Conservation (phyloP, 37 sponge, comb jelly and placozoan genomes). For the Spongilla lacustris region DNA sequence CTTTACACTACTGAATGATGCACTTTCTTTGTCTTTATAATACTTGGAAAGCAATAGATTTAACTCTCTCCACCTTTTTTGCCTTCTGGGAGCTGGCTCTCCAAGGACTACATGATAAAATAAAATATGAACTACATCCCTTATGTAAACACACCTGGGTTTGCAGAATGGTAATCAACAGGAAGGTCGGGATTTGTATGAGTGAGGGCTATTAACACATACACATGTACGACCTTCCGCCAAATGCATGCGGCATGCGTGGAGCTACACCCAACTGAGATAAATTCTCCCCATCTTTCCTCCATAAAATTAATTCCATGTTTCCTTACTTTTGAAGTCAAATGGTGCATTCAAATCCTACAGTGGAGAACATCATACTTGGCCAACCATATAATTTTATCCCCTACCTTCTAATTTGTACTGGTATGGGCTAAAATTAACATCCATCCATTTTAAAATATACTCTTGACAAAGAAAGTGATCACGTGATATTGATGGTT, state of each 20-base stretch:
- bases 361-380: too few relatives aligned
- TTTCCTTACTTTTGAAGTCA: background rate
- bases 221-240: background rate
- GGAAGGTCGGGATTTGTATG: background rate
- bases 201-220: background rate
- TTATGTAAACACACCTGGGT: background rate
- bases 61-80: background rate
- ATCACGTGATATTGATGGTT: too few relatives aligned
- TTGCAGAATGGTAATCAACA: background rate
- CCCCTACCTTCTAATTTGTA: too few relatives aligned
- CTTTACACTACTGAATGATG: background rate
- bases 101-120: background rate
- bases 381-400: too few relatives aligned
- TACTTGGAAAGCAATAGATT: background rate
- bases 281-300: background rate
- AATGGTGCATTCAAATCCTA: too few relatives aligned
- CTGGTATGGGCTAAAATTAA: too few relatives aligned
- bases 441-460: too few relatives aligned
- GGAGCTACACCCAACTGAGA: background rate
- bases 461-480: too few relatives aligned
- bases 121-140: too few relatives aligned
- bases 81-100: background rate
- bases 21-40: background rate
- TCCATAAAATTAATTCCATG: background rate
- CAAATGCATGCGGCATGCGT: background rate